These are phyloP conservation scores for rabbit (Oryctolagus cuniculus) DNA, from an alignment of 2,113 vertebrate species.

Conservation along the genomic window mOryCun1.1 NC_091432.1:157464001-157464500, in stretches of 20 bases:
- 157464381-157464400: background rate
- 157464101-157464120: background rate
- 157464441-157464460: background rate
- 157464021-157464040: background rate
- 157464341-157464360: background rate
- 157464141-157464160: background rate
- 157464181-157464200: background rate
- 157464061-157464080: background rate
- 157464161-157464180: background rate
- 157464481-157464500: background rate
- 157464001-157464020: background rate
- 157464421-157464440: background rate
- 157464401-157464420: background rate
- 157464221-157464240: background rate
- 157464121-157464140: background rate
- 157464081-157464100: background rate
- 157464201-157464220: background rate
- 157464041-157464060: background rate
- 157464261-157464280: background rate
- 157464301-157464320: background rate
- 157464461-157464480: background rate
- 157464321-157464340: background rate
- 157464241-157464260: slow-evolving; percentile 7
- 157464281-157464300: background rate
- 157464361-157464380: slow-evolving; percentile 5